A percentile compares a stretch with the other conserved stretches of the same genome.
Conservation (phyloP, 2,113 vertebrate species). For the Crocuta crocuta region DNA sequence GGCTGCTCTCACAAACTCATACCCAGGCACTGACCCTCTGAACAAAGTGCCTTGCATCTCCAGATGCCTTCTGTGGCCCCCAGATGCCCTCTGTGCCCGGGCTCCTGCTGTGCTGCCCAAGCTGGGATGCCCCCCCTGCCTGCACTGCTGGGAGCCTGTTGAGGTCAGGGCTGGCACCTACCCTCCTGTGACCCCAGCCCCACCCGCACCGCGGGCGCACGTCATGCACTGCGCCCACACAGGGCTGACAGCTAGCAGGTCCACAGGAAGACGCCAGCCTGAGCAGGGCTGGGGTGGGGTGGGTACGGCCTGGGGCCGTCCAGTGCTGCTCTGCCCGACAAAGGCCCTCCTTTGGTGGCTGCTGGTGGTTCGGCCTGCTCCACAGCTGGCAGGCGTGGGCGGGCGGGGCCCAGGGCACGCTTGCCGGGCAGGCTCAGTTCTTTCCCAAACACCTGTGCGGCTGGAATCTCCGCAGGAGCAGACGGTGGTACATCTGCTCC, state of each 20-base stretch:
- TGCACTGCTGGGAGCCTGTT: not conserved
- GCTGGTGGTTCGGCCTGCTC: slow-evolving; percentile 26
- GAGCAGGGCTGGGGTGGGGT: not conserved
- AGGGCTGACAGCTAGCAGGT: not conserved
- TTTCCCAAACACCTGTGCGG: not conserved
- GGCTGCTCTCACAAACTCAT: not conserved
- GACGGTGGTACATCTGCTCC: not conserved
- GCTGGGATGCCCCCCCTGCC: not conserved
- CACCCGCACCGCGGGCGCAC: not conserved
- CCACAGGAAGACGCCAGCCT: not conserved
- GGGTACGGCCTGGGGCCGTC: not conserved
- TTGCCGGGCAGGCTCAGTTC: not conserved
- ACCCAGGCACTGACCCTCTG: not conserved
- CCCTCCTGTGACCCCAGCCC: not conserved
- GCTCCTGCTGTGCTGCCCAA: not conserved
- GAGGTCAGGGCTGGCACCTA: not conserved
- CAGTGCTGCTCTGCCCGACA: not conserved
- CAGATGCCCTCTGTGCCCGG: not conserved
- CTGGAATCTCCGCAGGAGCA: not conserved
- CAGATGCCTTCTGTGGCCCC: not conserved
- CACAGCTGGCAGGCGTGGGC: rapidly evolving
- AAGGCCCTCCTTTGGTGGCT: not conserved
- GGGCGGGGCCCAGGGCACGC: not conserved
- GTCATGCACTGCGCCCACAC: not conserved
- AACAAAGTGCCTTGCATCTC: not conserved